A percentile compares a stretch with the other conserved stretches of the same genome.
These are phyloP conservation scores for Bellardia pandia DNA, from an alignment of 2,888 invertebrate genomes.

Conservation along the genomic window DNA sequence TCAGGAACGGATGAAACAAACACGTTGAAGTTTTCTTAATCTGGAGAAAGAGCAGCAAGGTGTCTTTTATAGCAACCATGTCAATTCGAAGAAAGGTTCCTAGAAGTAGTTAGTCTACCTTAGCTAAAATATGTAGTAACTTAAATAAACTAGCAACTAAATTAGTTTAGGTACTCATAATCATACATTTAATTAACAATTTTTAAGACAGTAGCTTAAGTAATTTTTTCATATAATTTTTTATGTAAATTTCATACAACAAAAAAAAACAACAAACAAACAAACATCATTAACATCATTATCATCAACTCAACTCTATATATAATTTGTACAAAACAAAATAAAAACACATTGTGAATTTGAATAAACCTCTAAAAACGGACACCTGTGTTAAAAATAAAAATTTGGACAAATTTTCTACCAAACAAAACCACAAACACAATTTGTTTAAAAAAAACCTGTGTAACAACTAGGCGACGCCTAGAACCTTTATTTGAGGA, in stretches of 20 bases:
- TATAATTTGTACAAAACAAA: constrained; percentile 27
- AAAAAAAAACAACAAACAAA: neutral
- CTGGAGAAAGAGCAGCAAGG: too few species aligned
- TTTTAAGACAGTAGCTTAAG: constrained; percentile 34
- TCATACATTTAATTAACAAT: neutral
- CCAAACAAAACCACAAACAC: constrained; percentile 23
- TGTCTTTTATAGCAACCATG: too few species aligned
- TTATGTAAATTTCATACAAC: constrained; percentile 59
- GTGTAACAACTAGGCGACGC: constrained; percentile 86
- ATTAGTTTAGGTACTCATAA: neutral
- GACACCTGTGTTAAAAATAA: constrained; percentile 44
- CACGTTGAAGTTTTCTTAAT: too few species aligned
- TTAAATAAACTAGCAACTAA: neutral
- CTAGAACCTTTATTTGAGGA: constrained; percentile 93
- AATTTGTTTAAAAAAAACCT: neutral
- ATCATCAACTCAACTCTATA: constrained; percentile 55
- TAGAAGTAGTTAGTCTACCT: neutral
- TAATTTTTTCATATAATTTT: constrained; percentile 62
- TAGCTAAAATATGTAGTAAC: neutral
- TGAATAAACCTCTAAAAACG: neutral
- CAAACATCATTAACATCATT: constrained; percentile 59
- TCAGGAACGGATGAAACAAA: too few species aligned
- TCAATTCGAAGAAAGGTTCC: neutral
- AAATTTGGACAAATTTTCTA: constrained; percentile 47
- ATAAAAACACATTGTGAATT: constrained; percentile 38